These are phyloP conservation scores for Saxidomus purpurata DNA, from an alignment of 1,140 invertebrate species.

Conservation along the genomic window DNA sequence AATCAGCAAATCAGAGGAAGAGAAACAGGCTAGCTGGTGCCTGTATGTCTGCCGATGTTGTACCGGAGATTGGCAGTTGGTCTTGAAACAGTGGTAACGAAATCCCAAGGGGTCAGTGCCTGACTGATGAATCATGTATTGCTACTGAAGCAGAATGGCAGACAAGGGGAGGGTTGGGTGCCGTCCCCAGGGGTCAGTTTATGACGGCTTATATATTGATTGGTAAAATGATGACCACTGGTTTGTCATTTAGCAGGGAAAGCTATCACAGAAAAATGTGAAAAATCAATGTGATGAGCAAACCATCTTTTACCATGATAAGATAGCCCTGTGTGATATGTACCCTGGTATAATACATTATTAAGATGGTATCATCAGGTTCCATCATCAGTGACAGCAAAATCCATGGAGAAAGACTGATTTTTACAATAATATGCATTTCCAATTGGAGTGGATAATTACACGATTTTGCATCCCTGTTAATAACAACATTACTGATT, in stretches of 20 bases:
- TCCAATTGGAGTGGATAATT: no score
- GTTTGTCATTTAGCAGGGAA: not conserved
- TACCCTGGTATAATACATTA: no score
- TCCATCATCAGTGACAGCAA: no score
- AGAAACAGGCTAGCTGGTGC: not conserved
- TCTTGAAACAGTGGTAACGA: not conserved
- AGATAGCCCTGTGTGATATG: no score
- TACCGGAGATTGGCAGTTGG: not conserved
- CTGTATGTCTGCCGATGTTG: not conserved
- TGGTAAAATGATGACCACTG: not conserved
- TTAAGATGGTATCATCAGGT: no score
- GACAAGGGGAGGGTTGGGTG: not conserved
- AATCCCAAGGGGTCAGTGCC: not conserved
- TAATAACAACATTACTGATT: no score
- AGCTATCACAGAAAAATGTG: not conserved
- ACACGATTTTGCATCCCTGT: no score
- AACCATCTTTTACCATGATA: not conserved
- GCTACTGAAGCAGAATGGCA: not conserved
- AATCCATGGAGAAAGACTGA: no score
- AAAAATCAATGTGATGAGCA: not conserved
- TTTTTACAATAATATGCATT: no score
- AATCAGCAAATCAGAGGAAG: not conserved
- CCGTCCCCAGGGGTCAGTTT: not conserved
- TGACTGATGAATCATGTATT: not conserved
- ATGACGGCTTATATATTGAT: conserved; percentile 10